Percentiles rank a stretch among this genome's conserved stretches.
phyloP scores from a whole-genome alignment of 2,888 invertebrate genomes.

The Aphodius sticticus region DNA sequence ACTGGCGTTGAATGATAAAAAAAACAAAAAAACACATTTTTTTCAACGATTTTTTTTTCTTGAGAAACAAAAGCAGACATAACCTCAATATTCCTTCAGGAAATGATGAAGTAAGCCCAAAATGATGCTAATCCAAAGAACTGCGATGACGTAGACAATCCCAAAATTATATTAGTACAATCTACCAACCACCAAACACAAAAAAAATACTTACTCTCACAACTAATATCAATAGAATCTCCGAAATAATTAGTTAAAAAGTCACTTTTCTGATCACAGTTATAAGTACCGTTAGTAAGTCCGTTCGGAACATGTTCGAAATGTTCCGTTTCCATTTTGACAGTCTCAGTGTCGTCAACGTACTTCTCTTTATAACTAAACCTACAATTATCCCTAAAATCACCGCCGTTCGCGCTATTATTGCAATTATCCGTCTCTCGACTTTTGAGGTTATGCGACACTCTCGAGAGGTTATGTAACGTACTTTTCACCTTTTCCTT shows the following conservation, averaged over 20 bases:
- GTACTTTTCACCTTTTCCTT: slow-evolving; percentile 41
- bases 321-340: slow-evolving; percentile 32
- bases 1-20: too few species aligned
- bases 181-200: slow-evolving; percentile 1
- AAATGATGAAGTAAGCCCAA: too few species aligned
- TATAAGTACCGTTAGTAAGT: slow-evolving; percentile 32
- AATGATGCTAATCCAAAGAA: too few species aligned
- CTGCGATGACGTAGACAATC: too few species aligned
- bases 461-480: slow-evolving; percentile 27
- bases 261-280: slow-evolving; percentile 27
- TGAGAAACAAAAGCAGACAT: too few species aligned
- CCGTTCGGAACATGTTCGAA: slow-evolving; percentile 30
- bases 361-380: slow-evolving; percentile 25
- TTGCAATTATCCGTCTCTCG: slow-evolving; percentile 27
- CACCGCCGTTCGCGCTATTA: slow-evolving; percentile 19
- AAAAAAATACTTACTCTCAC: slow-evolving; percentile 33
- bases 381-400: slow-evolving; percentile 27
- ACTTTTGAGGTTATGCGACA: slow-evolving; percentile 13
- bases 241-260: slow-evolving; percentile 27
- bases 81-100: too few species aligned
- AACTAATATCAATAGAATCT: slow-evolving; percentile 29
- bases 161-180: neutral
- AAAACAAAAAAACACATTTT: too few species aligned
- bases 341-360: slow-evolving; percentile 15
- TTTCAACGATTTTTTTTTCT: too few species aligned